Percentiles rank a stretch among this genome's conserved stretches.
phyloP scores from a whole-genome alignment of 2,113 vertebrate species.

The Eleginops maclovinus region DNA sequence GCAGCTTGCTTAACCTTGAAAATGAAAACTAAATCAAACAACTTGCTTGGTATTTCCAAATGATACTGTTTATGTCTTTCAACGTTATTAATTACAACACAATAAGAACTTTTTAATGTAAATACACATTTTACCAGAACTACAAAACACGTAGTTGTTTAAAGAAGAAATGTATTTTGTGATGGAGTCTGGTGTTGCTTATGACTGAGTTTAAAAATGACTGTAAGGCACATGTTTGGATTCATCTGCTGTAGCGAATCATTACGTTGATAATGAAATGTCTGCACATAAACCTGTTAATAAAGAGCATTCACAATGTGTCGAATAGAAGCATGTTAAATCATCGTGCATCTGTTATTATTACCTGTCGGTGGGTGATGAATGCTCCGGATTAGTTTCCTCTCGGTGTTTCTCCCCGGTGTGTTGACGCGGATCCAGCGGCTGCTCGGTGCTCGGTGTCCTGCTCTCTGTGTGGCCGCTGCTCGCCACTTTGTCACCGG shows the following conservation, averaged over 20 bases:
- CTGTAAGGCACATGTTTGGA: background rate
- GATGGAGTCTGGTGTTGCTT: background rate
- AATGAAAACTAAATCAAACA: background rate
- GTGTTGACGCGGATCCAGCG: conserved; percentile 38
- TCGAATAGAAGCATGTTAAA: background rate
- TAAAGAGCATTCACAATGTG: too few species aligned
- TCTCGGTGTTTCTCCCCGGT: conserved; percentile 20
- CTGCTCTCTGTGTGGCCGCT: conserved; percentile 42
- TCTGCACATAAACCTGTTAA: background rate
- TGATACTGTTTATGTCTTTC: background rate
- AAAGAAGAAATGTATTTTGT: background rate
- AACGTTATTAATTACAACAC: background rate
- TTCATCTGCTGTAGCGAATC: background rate
- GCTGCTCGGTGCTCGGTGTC: conserved; percentile 37
- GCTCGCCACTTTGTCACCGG: conserved; percentile 72
- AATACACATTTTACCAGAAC: background rate
- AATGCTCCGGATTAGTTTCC: conserved; percentile 37
- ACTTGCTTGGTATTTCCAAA: background rate
- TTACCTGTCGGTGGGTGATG: conserved; percentile 57
- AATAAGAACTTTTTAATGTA: background rate
- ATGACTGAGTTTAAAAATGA: conserved; percentile 8
- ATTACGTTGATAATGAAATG: background rate
- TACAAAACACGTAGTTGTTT: background rate
- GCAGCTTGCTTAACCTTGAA: background rate
- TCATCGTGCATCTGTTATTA: background rate